phyloP scores from a whole-genome alignment of 2,113 vertebrate genomes.

The human (Homo sapiens) region DNA sequence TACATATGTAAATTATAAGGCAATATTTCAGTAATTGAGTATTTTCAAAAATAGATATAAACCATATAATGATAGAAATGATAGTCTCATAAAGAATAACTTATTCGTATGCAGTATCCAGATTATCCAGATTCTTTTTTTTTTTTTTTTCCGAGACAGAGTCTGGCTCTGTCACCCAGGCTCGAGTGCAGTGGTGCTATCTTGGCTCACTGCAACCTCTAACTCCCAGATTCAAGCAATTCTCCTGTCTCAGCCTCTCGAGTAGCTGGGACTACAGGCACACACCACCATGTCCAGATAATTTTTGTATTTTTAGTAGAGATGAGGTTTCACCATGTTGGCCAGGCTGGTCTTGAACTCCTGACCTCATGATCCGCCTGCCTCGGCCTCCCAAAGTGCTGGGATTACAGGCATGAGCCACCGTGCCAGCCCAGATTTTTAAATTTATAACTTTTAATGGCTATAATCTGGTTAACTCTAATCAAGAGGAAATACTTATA shows the following conservation, averaged over 20 bases:
- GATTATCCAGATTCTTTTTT: not conserved
- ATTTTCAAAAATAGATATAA: not conserved
- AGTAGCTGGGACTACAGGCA: too few relatives aligned
- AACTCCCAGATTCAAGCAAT: not conserved
- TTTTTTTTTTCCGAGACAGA: too few relatives aligned
- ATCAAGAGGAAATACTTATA: not conserved
- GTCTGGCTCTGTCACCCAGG: not conserved
- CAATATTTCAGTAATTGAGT: not conserved
- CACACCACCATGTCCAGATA: too few relatives aligned
- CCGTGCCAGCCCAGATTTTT: fast-evolving
- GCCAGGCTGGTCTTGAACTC: too few relatives aligned
- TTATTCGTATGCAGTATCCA: not conserved
- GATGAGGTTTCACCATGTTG: too few relatives aligned
- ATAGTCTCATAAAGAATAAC: not conserved
- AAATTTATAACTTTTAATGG: not conserved
- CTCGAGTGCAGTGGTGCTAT: not conserved
- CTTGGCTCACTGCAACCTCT: not conserved
- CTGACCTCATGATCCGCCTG: too few relatives aligned
- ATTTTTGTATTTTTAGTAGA: too few relatives aligned
- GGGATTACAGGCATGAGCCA: too few relatives aligned
- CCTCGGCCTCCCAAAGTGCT: too few relatives aligned
- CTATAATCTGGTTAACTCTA: not conserved
- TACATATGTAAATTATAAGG: not conserved
- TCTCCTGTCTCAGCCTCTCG: not conserved
- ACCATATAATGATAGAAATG: not conserved